phyloP scores from a whole-genome alignment of 2,888 invertebrate species.

The Limnephilus marmoratus region DNA sequence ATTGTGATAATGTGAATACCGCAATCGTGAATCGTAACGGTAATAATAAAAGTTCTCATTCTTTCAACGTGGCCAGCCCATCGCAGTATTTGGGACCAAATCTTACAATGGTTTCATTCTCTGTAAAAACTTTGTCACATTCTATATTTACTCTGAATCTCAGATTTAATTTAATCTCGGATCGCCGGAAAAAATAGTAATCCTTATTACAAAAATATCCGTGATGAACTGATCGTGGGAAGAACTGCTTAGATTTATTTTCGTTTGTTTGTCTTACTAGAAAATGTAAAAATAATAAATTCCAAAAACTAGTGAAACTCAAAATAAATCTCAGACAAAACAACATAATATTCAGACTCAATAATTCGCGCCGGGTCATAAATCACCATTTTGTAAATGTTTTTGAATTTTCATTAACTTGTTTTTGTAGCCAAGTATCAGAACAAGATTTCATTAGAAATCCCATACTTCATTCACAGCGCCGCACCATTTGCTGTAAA shows the following conservation, averaged over 20 bases:
- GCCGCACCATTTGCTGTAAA: not conserved
- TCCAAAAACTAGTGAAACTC: not conserved
- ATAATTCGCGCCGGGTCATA: not conserved
- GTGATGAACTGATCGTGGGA: not conserved
- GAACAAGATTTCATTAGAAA: not conserved
- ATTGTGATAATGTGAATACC: too few species aligned
- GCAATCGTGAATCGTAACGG: too few species aligned
- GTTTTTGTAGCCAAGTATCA: constrained; percentile 2
- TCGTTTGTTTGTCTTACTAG: not conserved
- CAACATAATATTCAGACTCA: not conserved
- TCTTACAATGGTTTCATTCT: not conserved
- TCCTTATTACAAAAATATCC: not conserved
- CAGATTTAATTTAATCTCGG: not conserved
- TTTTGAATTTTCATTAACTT: not conserved
- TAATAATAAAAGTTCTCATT: too few species aligned
- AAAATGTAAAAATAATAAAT: not conserved
- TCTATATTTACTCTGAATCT: not conserved
- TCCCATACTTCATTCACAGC: not conserved
- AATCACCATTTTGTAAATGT: not conserved
- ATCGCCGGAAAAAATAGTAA: not conserved
- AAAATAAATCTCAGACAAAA: not conserved
- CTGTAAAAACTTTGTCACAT: not conserved
- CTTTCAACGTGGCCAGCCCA: too few species aligned
- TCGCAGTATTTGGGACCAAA: too few species aligned
- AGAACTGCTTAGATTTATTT: not conserved